Conservation (phyloP, 1,140 invertebrate species). For the Liolophura sinensis region DNA sequence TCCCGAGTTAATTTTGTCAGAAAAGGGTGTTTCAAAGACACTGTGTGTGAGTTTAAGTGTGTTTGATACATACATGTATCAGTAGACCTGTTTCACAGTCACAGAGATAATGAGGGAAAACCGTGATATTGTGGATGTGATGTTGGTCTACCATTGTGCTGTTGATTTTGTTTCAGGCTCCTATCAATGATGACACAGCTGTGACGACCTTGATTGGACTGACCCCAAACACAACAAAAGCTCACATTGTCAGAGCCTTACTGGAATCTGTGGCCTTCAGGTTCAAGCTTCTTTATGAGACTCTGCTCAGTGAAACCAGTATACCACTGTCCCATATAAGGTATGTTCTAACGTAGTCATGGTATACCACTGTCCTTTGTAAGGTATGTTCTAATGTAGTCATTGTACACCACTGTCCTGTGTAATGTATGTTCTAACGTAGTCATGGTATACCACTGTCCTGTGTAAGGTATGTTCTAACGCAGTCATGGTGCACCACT, state of each 20-base stretch:
- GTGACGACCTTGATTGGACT: constrained; percentile 84
- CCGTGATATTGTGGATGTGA: not conserved
- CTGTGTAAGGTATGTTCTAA: too few species aligned
- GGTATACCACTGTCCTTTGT: too few species aligned
- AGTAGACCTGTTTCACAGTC: too few species aligned
- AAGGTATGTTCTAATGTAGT: too few species aligned
- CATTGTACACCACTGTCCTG: constrained; percentile 28
- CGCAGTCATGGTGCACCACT: constrained; percentile 21
- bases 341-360: constrained; percentile 19
- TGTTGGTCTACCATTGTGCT: not conserved
- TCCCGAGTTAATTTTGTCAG: too few species aligned
- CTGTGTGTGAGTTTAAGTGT: too few species aligned
- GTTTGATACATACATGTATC: constrained; percentile 2
- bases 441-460: not conserved
- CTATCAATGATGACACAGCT: constrained; percentile 82
- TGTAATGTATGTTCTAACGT: constrained; percentile 34
- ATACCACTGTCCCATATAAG: constrained; percentile 40
- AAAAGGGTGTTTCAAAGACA: too few species aligned
- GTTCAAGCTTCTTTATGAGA: constrained; percentile 75
- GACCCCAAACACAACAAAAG: constrained; percentile 75
- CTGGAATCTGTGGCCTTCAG: constrained; percentile 87
- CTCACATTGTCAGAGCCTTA: constrained; percentile 71
- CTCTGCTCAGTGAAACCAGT: constrained; percentile 60
- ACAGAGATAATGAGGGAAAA: not conserved
- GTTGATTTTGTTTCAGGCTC: constrained; percentile 66